phyloP scores from a whole-genome alignment of 2,113 vertebrate genomes.

The Thunnus maccoyii region DNA sequence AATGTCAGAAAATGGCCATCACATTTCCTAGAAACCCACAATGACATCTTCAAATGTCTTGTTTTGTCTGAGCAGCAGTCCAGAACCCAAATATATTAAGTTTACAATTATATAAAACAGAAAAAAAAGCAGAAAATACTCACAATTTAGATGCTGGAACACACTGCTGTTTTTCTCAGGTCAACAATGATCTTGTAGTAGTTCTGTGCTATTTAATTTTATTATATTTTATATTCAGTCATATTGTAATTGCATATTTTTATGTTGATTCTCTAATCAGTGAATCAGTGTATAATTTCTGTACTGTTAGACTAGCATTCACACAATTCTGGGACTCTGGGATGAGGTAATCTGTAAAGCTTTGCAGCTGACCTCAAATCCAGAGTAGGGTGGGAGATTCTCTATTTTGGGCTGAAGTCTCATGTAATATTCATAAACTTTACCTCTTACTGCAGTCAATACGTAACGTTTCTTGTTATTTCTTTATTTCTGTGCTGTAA shows the following conservation, averaged over 20 bases:
- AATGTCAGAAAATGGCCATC: too few species aligned
- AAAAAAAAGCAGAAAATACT: too few species aligned
- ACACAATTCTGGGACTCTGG: conserved; percentile 27
- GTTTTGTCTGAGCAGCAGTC: too few species aligned
- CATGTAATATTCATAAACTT: conserved; percentile 84
- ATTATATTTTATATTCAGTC: background rate
- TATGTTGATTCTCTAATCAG: background rate
- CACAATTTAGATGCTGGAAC: too few species aligned
- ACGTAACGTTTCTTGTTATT: conserved; percentile 61
- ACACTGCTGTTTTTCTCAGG: too few species aligned
- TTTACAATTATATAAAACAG: too few species aligned
- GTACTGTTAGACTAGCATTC: conserved; percentile 10
- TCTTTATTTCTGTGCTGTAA: conserved; percentile 45
- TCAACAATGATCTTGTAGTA: too few species aligned
- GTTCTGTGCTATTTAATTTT: background rate
- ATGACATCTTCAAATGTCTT: too few species aligned
- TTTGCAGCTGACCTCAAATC: conserved; percentile 66
- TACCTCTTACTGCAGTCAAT: conserved; percentile 57
- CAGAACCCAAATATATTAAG: too few species aligned
- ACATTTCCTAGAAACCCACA: too few species aligned
- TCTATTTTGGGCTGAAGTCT: conserved; percentile 81
- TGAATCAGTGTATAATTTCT: conserved; percentile 2
- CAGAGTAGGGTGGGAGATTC: conserved; percentile 60
- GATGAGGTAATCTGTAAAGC: conserved; percentile 63
- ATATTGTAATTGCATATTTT: background rate